A percentile compares a stretch with the other conserved stretches of the same genome.
phyloP scores from a whole-genome alignment of 2,888 invertebrate genomes.

The Orthosia gothica region DNA sequence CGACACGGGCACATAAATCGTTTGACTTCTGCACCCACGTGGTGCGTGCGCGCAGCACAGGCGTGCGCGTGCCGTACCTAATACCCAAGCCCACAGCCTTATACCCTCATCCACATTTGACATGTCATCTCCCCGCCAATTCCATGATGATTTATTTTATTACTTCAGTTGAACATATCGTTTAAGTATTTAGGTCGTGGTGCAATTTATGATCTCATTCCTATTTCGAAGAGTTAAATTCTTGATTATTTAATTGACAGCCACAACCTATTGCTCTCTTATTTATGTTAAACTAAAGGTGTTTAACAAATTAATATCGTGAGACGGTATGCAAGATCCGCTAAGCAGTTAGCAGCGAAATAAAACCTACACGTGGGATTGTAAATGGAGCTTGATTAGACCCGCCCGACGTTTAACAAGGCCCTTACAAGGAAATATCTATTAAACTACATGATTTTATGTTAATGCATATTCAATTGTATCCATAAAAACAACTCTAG shows the following conservation, averaged over 20 bases:
- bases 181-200: slow-evolving; percentile 56
- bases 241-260: slow-evolving; percentile 36
- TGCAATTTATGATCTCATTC: slow-evolving; percentile 53
- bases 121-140: slow-evolving; percentile 70
- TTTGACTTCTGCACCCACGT: slow-evolving; percentile 80
- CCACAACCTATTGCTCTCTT: slow-evolving; percentile 8
- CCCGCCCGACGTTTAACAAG: slow-evolving; percentile 43
- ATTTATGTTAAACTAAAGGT: slow-evolving; percentile 12
- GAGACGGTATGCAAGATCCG: slow-evolving; percentile 25
- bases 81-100: slow-evolving; percentile 45
- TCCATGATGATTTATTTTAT: slow-evolving; percentile 72
- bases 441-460: slow-evolving; percentile 67
- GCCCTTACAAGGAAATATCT: slow-evolving; percentile 65
- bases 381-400: slow-evolving; percentile 58
- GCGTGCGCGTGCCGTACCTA: slow-evolving; percentile 55
- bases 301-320: slow-evolving; percentile 20
- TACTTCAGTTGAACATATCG: slow-evolving; percentile 52
- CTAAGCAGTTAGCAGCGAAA: slow-evolving; percentile 37
- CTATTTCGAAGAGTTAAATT: slow-evolving; percentile 48
- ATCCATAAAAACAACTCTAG: slow-evolving; percentile 48
- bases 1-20: slow-evolving; percentile 81
- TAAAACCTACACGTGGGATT: slow-evolving; percentile 49
- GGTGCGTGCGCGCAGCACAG: slow-evolving; percentile 56
- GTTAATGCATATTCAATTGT: slow-evolving; percentile 68
- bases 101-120: slow-evolving; percentile 73